Evolutionary conservation across 35 echinoderm and acorn worm genomes (phyloP).

Genomic region (Nesometra sesokonis): DNA sequence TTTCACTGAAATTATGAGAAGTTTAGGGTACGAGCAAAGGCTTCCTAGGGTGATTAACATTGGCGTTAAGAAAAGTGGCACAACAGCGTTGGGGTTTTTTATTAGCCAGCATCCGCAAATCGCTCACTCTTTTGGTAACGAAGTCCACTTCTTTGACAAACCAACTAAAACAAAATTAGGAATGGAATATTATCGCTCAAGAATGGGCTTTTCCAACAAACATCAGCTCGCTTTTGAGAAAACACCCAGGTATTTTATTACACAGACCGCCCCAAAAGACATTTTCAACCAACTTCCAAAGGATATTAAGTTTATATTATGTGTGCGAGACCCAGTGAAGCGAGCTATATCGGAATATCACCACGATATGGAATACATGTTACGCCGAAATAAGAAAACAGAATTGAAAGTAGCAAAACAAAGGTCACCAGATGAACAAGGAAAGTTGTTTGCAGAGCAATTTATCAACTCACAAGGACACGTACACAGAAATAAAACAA

Average conservation of each 20-base stretch:
- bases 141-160: constrained; percentile 52
- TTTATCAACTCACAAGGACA: constrained; percentile 6
- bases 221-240: constrained; percentile 37
- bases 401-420: not conserved
- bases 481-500: constrained; percentile 4
- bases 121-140: constrained; percentile 30
- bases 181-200: constrained; percentile 26
- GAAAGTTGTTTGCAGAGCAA: not conserved
- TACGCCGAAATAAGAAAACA: not conserved
- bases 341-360: constrained; percentile 42
- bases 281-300: constrained; percentile 3
- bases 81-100: constrained; percentile 44
- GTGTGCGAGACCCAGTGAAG: constrained; percentile 36
- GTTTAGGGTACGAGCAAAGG: constrained; percentile 17
- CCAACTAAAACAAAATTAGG: constrained; percentile 3
- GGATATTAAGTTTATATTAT: constrained; percentile 38
- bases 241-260: constrained; percentile 38
- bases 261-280: constrained; percentile 9
- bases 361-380: constrained; percentile 22
- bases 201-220: constrained; percentile 28
- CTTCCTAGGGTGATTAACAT: constrained; percentile 42
- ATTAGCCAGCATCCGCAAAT: constrained; percentile 30
- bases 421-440: not conserved
- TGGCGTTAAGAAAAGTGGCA: constrained; percentile 43
- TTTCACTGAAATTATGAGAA: constrained; percentile 6